Conservation (phyloP, 2,113 vertebrate genomes). For the Amphiprion percula region DNA sequence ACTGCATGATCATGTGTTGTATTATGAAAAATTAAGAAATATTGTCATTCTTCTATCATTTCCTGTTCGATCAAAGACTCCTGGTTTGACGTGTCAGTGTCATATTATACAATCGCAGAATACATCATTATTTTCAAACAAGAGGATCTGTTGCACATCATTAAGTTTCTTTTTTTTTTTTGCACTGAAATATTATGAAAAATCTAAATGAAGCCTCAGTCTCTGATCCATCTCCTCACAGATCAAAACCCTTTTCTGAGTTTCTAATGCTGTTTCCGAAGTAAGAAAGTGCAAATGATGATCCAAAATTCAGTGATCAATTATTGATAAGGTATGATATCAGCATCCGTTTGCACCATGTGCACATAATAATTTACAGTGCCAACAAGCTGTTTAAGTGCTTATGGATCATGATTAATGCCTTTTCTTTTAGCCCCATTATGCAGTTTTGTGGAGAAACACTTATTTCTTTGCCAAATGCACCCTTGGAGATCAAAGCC, state of each 20-base stretch:
- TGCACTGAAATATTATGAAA: constrained; percentile 21
- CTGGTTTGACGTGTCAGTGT: background rate
- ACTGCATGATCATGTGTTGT: background rate
- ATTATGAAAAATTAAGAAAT: background rate
- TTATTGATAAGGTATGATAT: constrained; percentile 53
- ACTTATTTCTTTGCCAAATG: constrained; percentile 58
- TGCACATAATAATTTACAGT: constrained; percentile 23
- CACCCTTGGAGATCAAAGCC: constrained; percentile 64
- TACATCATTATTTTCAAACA: background rate
- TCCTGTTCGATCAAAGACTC: background rate
- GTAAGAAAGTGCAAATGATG: constrained; percentile 34
- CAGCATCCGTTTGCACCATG: constrained; percentile 24
- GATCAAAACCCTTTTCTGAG: constrained; percentile 4
- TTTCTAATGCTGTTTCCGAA: constrained; percentile 11
- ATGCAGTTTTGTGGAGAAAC: constrained; percentile 55
- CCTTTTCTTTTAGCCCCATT: constrained; percentile 42
- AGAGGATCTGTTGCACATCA: background rate
- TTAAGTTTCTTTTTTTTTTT: background rate
- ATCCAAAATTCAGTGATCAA: constrained; percentile 50
- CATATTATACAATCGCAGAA: background rate
- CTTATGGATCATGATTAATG: constrained; percentile 20
- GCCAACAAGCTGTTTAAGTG: constrained; percentile 36
- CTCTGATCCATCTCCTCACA: constrained; percentile 6
- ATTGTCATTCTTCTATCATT: background rate
- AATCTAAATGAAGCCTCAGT: constrained; percentile 1